phyloP scores from a whole-genome alignment of 2,797 vertebrate genomes.

The Sebastes hubbsi region DNA sequence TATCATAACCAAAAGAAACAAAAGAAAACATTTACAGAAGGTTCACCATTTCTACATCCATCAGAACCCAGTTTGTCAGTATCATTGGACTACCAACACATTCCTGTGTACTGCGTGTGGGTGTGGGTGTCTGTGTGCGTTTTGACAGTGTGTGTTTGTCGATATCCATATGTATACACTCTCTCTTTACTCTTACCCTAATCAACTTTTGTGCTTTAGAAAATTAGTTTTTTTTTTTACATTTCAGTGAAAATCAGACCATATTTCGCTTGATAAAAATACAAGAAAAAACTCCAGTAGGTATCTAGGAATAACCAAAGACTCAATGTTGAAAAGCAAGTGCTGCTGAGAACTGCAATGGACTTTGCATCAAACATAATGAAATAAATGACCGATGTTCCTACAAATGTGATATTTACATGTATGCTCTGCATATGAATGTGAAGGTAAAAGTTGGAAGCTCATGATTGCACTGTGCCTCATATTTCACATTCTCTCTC shows the following conservation, averaged over 20 bases:
- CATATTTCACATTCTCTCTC: constrained; percentile 70
- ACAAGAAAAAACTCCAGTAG: constrained; percentile 75
- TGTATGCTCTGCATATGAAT: constrained; percentile 51
- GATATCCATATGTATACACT: constrained; percentile 49
- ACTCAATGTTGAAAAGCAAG: constrained; percentile 72
- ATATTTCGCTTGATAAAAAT: constrained; percentile 78
- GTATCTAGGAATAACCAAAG: constrained; percentile 75
- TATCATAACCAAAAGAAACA: constrained; percentile 82
- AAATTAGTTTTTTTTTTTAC: constrained; percentile 70
- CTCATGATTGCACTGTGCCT: constrained; percentile 77
- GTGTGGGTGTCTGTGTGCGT: constrained; percentile 50
- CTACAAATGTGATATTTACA: constrained; percentile 72
- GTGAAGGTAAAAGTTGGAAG: constrained; percentile 70
- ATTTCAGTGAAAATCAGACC: constrained; percentile 79
- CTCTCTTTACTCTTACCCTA: constrained; percentile 45
- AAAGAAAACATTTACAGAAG: constrained; percentile 84
- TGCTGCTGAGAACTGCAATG: constrained; percentile 69
- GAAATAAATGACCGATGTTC: constrained; percentile 48
- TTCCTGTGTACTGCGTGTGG: constrained; percentile 59
- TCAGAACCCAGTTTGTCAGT: constrained; percentile 61
- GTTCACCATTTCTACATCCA: constrained; percentile 70
- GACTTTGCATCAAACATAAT: constrained; percentile 55
- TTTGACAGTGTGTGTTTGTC: constrained; percentile 39
- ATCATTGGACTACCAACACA: constrained; percentile 56
- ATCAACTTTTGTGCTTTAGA: constrained; percentile 81